A percentile compares a stretch with the other conserved stretches of the same genome.
Conservation (phyloP, 2,797 vertebrate genomes). For the Intellagama lesueurii region DNA sequence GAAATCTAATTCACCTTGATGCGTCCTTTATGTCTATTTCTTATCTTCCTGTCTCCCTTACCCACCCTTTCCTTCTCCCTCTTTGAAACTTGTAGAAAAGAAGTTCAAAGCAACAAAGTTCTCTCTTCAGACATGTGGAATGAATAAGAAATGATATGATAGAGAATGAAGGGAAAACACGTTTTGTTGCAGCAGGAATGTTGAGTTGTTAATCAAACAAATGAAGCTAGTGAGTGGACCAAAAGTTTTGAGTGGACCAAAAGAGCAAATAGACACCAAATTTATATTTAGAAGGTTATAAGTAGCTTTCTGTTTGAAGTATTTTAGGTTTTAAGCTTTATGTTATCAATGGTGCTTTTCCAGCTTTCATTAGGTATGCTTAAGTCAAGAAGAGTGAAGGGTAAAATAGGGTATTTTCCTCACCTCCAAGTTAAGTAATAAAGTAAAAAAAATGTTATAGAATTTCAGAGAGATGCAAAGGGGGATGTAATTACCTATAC, state of each 20-base stretch:
- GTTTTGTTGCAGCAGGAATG: conserved; percentile 49
- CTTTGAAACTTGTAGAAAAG: conserved; percentile 81
- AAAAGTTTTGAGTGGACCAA: background rate
- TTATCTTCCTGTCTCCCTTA: conserved; percentile 72
- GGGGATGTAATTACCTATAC: background rate
- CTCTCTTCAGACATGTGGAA: conserved; percentile 63
- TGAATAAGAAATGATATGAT: conserved; percentile 73
- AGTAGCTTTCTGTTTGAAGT: conserved; percentile 10
- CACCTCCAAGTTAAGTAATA: background rate
- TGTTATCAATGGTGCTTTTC: conserved; percentile 38
- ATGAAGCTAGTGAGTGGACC: conserved; percentile 25
- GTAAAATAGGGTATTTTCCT: conserved; percentile 34
- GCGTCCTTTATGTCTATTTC: conserved; percentile 80
- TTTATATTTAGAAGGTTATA: conserved; percentile 22
- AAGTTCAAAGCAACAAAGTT: conserved; percentile 80
- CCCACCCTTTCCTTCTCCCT: conserved; percentile 35
- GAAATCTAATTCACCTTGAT: conserved; percentile 92
- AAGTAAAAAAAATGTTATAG: background rate
- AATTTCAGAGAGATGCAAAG: conserved; percentile 39
- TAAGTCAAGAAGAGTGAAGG: conserved; percentile 31
- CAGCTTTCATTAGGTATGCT: conserved; percentile 42
- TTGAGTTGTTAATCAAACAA: conserved; percentile 73
- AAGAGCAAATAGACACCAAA: conserved; percentile 4
- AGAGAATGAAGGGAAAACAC: conserved; percentile 53
- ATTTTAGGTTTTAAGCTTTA: conserved; percentile 22